Percentiles rank a stretch among this genome's conserved stretches.
Evolutionary conservation across 2,888 invertebrate genomes (phyloP).

Genomic region (Thera obeliscata): DNA sequence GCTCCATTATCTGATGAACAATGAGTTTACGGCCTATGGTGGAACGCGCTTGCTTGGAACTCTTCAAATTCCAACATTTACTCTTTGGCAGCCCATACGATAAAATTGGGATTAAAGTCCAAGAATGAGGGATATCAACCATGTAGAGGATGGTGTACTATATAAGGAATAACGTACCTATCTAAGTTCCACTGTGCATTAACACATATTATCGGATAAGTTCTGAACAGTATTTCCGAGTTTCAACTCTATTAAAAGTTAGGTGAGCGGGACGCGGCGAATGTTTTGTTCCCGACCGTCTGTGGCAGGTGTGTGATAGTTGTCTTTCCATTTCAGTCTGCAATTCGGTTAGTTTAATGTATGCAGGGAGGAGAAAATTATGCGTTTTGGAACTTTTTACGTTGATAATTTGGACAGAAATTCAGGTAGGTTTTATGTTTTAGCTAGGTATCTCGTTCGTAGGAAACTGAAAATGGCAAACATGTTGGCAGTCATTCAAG

Average conservation of each 20-base stretch:
- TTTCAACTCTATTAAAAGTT: constrained; percentile 67
- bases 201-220: constrained; percentile 53
- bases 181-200: constrained; percentile 46
- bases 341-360: constrained; percentile 41
- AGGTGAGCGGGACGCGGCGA: constrained; percentile 41
- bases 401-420: constrained; percentile 11
- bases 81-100: too few species aligned
- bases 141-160: not conserved
- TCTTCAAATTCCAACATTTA: too few species aligned
- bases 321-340: constrained; percentile 38
- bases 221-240: constrained; percentile 54
- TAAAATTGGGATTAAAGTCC: not conserved
- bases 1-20: too few species aligned
- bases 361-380: constrained; percentile 34
- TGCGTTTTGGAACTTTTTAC: constrained; percentile 26
- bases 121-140: not conserved
- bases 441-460: not conserved
- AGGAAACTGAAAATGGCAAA: too few species aligned
- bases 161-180: constrained; percentile 27
- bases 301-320: constrained; percentile 42
- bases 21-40: too few species aligned
- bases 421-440: constrained; percentile 1
- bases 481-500: too few species aligned
- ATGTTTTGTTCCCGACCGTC: constrained; percentile 44
- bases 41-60: too few species aligned